A percentile compares a stretch with the other conserved stretches of the same genome.
phyloP scores from a whole-genome alignment of 2,113 vertebrate genomes.

The Prunella himalayana region DNA sequence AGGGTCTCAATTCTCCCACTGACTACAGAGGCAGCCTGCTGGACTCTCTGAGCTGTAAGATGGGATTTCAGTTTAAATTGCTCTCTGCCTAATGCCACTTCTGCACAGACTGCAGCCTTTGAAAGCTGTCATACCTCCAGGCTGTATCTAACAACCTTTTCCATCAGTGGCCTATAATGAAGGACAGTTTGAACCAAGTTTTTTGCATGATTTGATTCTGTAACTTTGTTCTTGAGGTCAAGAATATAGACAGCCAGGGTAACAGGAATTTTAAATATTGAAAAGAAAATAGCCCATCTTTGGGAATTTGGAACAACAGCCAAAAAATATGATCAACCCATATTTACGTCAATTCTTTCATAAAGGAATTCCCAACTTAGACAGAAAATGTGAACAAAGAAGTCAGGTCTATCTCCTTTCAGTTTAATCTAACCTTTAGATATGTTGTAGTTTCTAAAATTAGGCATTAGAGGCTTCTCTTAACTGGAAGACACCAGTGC shows the following conservation, averaged over 20 bases:
- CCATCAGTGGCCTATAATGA: neutral
- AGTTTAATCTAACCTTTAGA: neutral
- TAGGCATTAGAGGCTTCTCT: neutral
- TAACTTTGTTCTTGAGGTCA: neutral
- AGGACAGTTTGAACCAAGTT: neutral
- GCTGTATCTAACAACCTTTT: neutral
- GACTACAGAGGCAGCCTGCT: neutral
- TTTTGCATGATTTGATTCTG: rapidly evolving
- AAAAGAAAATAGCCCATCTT: neutral
- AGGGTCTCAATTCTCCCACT: neutral
- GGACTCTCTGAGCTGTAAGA: neutral
- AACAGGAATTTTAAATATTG: neutral
- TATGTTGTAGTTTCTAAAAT: neutral
- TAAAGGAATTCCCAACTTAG: neutral
- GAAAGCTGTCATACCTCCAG: neutral
- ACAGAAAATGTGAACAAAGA: neutral
- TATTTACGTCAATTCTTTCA: neutral
- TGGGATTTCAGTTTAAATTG: neutral
- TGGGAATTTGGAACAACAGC: neutral
- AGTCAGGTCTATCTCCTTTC: neutral
- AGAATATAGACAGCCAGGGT: neutral
- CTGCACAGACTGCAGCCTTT: neutral
- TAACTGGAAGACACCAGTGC: neutral
- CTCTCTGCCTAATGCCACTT: neutral
- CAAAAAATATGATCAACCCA: neutral